These are phyloP conservation scores for Monomorium pharaonis DNA, from an alignment of 1,140 invertebrate species.

Conservation along the genomic window DNA sequence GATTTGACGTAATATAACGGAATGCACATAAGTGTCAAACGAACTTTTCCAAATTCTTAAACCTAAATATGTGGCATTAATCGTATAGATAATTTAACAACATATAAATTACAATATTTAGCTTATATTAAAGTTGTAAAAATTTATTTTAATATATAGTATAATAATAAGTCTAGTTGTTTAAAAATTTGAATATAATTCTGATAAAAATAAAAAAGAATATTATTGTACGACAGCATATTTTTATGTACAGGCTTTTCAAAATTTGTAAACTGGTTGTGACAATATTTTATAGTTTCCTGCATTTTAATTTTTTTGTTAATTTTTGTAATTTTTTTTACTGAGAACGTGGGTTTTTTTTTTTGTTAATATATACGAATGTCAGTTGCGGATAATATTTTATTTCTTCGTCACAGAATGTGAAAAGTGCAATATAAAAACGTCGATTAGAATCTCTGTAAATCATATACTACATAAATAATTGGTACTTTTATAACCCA, in stretches of 20 bases:
- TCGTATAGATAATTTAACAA: slow-evolving; percentile 20
- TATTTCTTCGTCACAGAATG: neutral
- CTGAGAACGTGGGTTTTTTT: neutral
- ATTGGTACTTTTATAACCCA: slow-evolving; percentile 44
- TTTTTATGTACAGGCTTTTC: neutral
- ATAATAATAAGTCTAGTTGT: neutral
- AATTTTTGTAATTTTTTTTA: slow-evolving; percentile 3
- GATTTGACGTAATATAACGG: slow-evolving; percentile 44
- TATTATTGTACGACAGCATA: neutral
- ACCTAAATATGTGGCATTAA: slow-evolving; percentile 4
- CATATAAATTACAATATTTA: neutral
- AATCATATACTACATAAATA: slow-evolving; percentile 22
- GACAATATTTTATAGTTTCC: neutral
- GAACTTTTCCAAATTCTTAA: neutral
- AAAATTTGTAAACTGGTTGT: neutral
- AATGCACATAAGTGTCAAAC: slow-evolving; percentile 20
- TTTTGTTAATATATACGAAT: neutral
- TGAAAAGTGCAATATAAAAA: slow-evolving; percentile 23
- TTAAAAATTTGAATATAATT: neutral
- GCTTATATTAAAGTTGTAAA: neutral
- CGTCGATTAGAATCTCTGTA: slow-evolving; percentile 30
- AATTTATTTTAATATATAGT: too few species aligned
- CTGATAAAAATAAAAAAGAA: neutral
- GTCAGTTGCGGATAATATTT: neutral
- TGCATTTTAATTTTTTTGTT: neutral